Evolutionary conservation across 2,113 vertebrate species (phyloP), one percentile per base, ranked within the genome.

Genomic region (Camelus bactrianus): DNA sequence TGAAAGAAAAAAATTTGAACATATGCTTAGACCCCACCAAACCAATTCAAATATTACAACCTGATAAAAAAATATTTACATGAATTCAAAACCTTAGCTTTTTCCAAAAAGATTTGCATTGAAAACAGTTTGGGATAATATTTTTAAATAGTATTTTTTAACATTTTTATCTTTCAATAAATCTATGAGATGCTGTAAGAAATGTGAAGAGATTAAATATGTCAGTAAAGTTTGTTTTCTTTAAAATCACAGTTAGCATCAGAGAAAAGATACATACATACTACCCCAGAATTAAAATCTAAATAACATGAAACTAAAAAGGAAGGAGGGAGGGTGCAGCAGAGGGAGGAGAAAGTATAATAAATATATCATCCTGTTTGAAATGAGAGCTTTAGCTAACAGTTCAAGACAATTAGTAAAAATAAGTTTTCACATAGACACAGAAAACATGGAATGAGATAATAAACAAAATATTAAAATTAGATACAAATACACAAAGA

Each of bases 91-190:
- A 82, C 3, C 1, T 79, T 30, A 32, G 24, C 8, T 84, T 93
- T 38, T 32, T 42, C 10, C 14, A 35, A 20, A 89, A 80, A 13
- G 13, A 35, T 14, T 81, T 32, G 19, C 11, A 58, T 58, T 70
- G 64, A 81, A 28, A 93, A 70, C 52, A 65, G 56, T 79, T 79
- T 62, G 67, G 50, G 7, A 52, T 38, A 75, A 32, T 19, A 35
- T 72, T 91, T 93, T 52, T n/a, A 54, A 81, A 48, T 22, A 91
- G 12, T 7, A 64, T 64, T 82, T 95, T 87, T 82, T 70, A 91
- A 69, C 13, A 89, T 67, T 91, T 67, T 70, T 52, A 85, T 42
- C 14, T 54, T 92, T 92, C 24, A 70, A 50, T 82, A 87, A 87
- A 46, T 77, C 8, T 84, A 72, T 67, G 52, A 69, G 24, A 48